Conservation (phyloP, 2,113 vertebrate species). For the Columbina picui region DNA sequence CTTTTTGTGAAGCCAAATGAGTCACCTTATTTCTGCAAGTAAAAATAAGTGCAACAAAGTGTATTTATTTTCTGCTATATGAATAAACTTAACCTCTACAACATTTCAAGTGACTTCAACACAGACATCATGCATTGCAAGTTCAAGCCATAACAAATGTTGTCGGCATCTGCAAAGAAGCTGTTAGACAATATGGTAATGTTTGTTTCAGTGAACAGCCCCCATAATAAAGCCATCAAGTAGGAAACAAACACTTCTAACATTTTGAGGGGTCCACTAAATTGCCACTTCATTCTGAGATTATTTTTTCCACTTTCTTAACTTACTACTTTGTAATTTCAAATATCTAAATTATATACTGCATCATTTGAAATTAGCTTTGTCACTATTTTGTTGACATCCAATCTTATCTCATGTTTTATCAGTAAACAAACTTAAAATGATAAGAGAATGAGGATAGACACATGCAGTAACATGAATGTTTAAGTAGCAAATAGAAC, state of each 20-base stretch:
- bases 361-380: conserved; percentile 4
- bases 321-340: conserved; percentile 24
- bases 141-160: not conserved
- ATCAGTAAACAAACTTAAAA: not conserved
- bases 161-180: conserved; percentile 26
- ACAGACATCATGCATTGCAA: conserved; percentile 5
- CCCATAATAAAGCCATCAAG: not conserved
- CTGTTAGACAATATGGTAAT: not conserved
- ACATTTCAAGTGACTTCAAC: not conserved
- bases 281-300: not conserved
- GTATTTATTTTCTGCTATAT: not conserved
- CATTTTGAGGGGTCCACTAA: not conserved
- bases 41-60: not conserved
- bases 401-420: not conserved
- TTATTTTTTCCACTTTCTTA: not conserved
- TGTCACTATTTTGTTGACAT: conserved; percentile 15
- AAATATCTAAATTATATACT: conserved; percentile 33
- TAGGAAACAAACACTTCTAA: not conserved
- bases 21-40: not conserved
- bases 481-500: not conserved
- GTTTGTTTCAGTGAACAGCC: not conserved
- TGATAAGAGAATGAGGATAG: not conserved
- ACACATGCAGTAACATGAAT: not conserved
- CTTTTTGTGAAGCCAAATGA: not conserved
- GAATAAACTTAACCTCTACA: not conserved